Evolutionary conservation across 2,888 invertebrate species (phyloP), one percentile per base, ranked within the genome.

Genomic region (Scaptomyza caliginosa): DNA sequence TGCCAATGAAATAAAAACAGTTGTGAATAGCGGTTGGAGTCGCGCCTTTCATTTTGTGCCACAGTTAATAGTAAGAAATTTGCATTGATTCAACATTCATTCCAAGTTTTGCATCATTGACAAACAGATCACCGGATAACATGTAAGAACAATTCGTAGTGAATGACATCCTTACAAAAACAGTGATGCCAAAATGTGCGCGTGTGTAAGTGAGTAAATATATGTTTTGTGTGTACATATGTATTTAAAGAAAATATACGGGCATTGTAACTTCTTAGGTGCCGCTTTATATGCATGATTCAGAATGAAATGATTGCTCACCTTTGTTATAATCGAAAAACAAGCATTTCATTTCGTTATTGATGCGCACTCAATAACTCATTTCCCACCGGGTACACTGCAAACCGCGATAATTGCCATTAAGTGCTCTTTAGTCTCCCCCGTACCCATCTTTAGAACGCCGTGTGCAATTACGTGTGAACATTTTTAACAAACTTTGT

Each of bases 1-100:
- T 60, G 34, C 19, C 34, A 16, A 38, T 38, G 16, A 58, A 45
- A 59, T 24, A 13, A 17, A n/a, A 34, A 7, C 42, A 46, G 10
- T 10, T 46, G n/a, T 6, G 10, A 21, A 19, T 21, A 32, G 10
- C 13, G 19, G 19, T 10, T 2, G 17, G 2, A 13, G n/a, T n/a
- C n/a, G n/a, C 13, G 17, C 28, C 30, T 19, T 11, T 46, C 21
- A 3, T 10, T 30, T 13, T 21, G 32, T 16, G 13, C 7, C 6
- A 10, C 6, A 7, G 13, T 21, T 32, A 4, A 21, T 21, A 19
- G 13, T 32, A 7, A 13, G 32, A 10, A 6, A 32, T 21, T 24
- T 16, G 7, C 21, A n/a, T 16, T 8, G 3, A 2, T 2, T 21
- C 7, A 2, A 8, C 6, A 23, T 32, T 6, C 0, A 17, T n/a